A percentile compares a stretch with the other conserved stretches of the same genome.
These are phyloP conservation scores for Anoplolepis gracilipes DNA, from an alignment of 1,140 invertebrate species.

Conservation along the genomic window DNA sequence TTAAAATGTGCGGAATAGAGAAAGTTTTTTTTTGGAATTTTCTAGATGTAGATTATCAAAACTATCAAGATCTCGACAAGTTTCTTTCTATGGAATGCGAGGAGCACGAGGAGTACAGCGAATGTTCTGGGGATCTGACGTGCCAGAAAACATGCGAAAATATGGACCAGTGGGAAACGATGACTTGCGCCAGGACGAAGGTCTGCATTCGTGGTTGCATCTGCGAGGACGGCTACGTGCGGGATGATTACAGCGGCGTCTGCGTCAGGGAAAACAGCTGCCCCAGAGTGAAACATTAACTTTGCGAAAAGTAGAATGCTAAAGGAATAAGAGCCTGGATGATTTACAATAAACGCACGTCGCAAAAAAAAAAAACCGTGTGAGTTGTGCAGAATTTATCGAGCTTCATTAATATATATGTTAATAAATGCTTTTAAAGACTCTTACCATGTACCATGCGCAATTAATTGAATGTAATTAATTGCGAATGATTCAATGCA, in stretches of 20 bases:
- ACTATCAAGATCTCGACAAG: not conserved
- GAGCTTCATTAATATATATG: not conserved
- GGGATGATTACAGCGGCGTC: constrained; percentile 15
- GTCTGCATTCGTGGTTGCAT: constrained; percentile 60
- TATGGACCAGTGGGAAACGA: constrained; percentile 27
- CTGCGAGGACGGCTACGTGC: constrained; percentile 49
- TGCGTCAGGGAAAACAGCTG: constrained; percentile 58
- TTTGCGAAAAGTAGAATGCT: not conserved
- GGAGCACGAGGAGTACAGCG: constrained; percentile 39
- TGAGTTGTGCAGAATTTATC: not conserved
- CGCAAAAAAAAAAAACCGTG: too few relatives aligned
- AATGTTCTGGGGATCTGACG: constrained; percentile 20
- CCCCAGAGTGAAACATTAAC: constrained; percentile 44
- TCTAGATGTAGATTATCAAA: constrained; percentile 14
- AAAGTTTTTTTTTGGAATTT: not conserved
- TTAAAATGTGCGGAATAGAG: too few relatives aligned
- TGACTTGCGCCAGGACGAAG: constrained; percentile 24
- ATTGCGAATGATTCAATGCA: not conserved
- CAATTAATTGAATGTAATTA: constrained; percentile 18
- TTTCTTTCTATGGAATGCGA: constrained; percentile 13
- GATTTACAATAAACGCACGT: not conserved
- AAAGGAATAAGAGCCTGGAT: not conserved
- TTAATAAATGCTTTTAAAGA: not conserved
- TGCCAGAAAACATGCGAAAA: constrained; percentile 63
- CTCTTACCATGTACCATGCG: not conserved